Evolutionary conservation across 2,797 vertebrate genomes (phyloP), one percentile per base, ranked within the genome.

Genomic region (Lacerta viridis): DNA sequence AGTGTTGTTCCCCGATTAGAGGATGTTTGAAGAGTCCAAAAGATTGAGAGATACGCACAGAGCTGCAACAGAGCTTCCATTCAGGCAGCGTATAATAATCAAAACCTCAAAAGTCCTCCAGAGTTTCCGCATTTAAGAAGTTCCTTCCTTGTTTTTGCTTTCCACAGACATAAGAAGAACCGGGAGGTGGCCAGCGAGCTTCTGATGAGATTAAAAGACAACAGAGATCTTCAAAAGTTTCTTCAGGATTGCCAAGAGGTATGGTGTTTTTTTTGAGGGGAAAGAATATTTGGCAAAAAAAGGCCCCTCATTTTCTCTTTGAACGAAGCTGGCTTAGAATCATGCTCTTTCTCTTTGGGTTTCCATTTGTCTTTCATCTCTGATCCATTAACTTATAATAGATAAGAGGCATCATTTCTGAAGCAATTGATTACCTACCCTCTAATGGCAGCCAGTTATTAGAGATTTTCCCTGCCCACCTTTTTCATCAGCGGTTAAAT

Each of bases 181-280:
- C 97, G 97, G 69, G 97, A 98, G 80, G 98, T 98, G 17, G 99
- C 99, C 89, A 98, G 97, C 79, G 98, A 99, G 84, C 98, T 99
- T 89, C 96, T 99, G 94, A 97, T 97, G 95, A 98, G 97, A 91
- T 95, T 99, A 92, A 99, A 99, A 95, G 99, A 99, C 96, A 99
- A 99, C 97, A 94, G 98, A 94, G 99, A 99, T 92, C 98, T 99
- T 93, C 99, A 99, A 93, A 99, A 98, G 96, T 99, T 99, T 95
- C 97, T 99, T 77, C 99, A 99, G 96, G 99, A 99, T 96, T 99
- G 98, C 90, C 99, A 99, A 95, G 99, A 99, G 98, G 99, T 99
- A 93, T 93, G 61, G 80, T 76, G 50, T 55, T 55, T 23, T 18
- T 69, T 75, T 46, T 68, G 23, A 72, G 50, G 13, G 25, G 39